phyloP scores from a whole-genome alignment of 2,888 invertebrate genomes.

The Meandrusa payeni region DNA sequence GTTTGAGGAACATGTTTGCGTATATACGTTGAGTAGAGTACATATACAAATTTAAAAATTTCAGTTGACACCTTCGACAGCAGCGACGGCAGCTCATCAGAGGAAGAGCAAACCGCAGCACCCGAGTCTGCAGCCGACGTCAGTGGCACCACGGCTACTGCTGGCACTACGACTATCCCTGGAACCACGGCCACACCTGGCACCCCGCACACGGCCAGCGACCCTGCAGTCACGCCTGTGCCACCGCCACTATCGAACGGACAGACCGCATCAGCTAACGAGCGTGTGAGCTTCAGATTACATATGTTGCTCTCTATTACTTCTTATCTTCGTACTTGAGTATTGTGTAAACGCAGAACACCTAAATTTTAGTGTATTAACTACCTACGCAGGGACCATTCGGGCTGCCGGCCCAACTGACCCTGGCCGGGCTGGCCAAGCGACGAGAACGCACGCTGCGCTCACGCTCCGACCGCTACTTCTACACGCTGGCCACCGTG shows the following conservation, averaged over 20 bases:
- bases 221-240: constrained; percentile 45
- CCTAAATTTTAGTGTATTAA: too few relatives aligned
- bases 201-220: constrained; percentile 42
- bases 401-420: constrained; percentile 68
- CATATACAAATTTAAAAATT: too few relatives aligned
- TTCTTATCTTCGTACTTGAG: too few relatives aligned
- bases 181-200: constrained; percentile 9
- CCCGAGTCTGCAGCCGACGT: constrained; percentile 21
- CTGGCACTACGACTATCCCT: constrained; percentile 10
- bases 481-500: constrained; percentile 85
- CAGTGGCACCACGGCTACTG: constrained; percentile 24
- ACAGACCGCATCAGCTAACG: constrained; percentile 50
- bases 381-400: constrained; percentile 46
- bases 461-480: constrained; percentile 77
- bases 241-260: constrained; percentile 72
- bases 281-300: constrained; percentile 11
- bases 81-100: constrained; percentile 64
- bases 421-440: constrained; percentile 62
- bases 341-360: too few relatives aligned
- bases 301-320: too few relatives aligned
- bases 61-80: constrained; percentile 67
- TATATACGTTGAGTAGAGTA: too few relatives aligned
- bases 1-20: too few relatives aligned
- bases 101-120: constrained; percentile 39
- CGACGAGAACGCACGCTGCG: constrained; percentile 56